These are phyloP conservation scores for Catocala fraxini DNA, from an alignment of 2,888 invertebrate species.

Conservation along the genomic window DNA sequence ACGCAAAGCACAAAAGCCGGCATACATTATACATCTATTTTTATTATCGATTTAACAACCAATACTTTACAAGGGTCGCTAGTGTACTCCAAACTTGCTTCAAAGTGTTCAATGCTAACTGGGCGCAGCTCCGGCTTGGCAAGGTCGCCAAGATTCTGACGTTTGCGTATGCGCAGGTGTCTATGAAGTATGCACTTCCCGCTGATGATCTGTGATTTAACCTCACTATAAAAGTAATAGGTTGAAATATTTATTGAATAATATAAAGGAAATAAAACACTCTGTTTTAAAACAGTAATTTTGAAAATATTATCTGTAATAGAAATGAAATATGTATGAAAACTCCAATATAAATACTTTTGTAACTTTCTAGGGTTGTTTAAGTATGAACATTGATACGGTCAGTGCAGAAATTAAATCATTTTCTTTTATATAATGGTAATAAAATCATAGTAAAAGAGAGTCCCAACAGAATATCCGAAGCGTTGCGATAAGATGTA, in stretches of 20 bases:
- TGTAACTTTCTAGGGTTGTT: too few relatives aligned
- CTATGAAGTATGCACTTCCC: slow-evolving; percentile 6
- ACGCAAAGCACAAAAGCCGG: background rate
- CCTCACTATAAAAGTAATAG: background rate
- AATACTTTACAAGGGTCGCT: background rate
- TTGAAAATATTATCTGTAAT: too few relatives aligned
- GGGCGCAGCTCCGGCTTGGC: slow-evolving; percentile 11
- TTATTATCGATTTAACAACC: background rate
- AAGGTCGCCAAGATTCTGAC: slow-evolving; percentile 21
- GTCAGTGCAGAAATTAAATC: too few relatives aligned
- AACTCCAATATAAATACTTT: too few relatives aligned
- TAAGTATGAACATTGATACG: too few relatives aligned
- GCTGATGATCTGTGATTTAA: slow-evolving; percentile 15
- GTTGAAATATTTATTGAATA: background rate
- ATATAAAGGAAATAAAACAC: too few relatives aligned
- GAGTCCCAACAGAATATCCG: too few relatives aligned
- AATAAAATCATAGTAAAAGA: too few relatives aligned
- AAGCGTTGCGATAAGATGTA: too few relatives aligned
- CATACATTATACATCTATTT: background rate
- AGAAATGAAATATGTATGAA: too few relatives aligned
- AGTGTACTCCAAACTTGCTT: slow-evolving; percentile 12
- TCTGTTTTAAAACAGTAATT: too few relatives aligned
- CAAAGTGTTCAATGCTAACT: slow-evolving; percentile 19
- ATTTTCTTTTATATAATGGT: too few relatives aligned
- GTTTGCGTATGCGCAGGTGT: slow-evolving; percentile 7